These are phyloP conservation scores for Turnix velox DNA, from an alignment of 2,113 vertebrate genomes.

Conservation along the genomic window DNA sequence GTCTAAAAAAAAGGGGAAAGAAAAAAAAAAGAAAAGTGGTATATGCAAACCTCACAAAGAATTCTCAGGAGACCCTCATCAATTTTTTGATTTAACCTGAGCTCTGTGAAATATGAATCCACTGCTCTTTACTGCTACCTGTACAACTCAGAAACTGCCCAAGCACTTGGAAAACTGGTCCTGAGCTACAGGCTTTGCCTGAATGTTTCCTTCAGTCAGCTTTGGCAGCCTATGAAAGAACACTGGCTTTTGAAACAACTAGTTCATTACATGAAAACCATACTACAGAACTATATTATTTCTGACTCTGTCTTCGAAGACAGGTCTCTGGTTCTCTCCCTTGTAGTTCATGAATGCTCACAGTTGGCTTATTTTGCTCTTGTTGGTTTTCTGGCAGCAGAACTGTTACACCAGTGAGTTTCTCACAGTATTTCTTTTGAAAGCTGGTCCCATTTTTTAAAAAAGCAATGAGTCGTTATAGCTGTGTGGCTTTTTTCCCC, in stretches of 20 bases:
- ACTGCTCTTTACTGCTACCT: slow-evolving; percentile 26
- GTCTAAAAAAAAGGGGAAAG: too few relatives aligned
- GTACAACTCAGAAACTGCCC: slow-evolving; percentile 20
- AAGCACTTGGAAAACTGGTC: slow-evolving; percentile 13
- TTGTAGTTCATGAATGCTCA: slow-evolving; percentile 1
- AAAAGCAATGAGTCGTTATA: neutral
- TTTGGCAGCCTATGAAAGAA: slow-evolving; percentile 36
- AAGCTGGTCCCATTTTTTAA: slow-evolving; percentile 8
- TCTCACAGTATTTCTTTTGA: slow-evolving; percentile 10
- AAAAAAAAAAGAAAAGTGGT: neutral
- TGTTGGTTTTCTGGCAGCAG: slow-evolving; percentile 16
- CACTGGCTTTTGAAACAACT: neutral
- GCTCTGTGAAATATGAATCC: slow-evolving; percentile 24
- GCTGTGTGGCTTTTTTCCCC: neutral
- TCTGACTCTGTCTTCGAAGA: slow-evolving; percentile 8
- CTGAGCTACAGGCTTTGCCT: slow-evolving; percentile 7
- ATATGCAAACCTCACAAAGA: neutral
- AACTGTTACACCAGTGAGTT: neutral
- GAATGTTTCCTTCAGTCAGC: slow-evolving; percentile 33
- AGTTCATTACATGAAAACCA: slow-evolving; percentile 14
- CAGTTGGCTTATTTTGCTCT: slow-evolving; percentile 10
- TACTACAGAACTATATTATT: neutral
- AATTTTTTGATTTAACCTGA: neutral
- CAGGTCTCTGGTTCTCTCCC: neutral
- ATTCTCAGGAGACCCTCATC: neutral